A percentile compares a stretch with the other conserved stretches of the same genome.
These are phyloP conservation scores for Thamnaconus septentrionalis DNA, from an alignment of 2,113 vertebrate species.

Conservation along the genomic window DNA sequence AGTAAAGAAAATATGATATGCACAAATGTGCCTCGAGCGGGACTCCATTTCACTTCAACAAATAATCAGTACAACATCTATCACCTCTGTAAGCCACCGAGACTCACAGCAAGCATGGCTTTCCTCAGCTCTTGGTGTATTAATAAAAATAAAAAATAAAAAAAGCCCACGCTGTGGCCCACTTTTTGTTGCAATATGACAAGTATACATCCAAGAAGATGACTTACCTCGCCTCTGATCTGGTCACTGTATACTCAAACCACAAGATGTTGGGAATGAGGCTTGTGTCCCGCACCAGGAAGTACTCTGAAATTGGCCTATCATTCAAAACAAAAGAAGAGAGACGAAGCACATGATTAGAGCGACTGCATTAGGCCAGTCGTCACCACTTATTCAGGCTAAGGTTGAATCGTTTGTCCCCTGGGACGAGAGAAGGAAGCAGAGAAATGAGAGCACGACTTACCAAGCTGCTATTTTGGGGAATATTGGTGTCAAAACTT, in stretches of 20 bases:
- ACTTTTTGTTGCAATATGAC: too few relatives aligned
- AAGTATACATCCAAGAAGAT: too few relatives aligned
- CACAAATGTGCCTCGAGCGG: too few relatives aligned
- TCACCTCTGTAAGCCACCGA: too few relatives aligned
- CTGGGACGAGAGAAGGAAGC: constrained; percentile 21
- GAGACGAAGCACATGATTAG: not conserved
- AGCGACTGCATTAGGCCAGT: not conserved
- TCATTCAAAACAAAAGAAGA: not conserved
- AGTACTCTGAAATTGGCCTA: constrained; percentile 97
- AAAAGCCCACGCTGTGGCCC: too few relatives aligned
- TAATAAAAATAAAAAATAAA: too few relatives aligned
- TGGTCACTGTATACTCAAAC: constrained; percentile 98
- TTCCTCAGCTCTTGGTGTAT: too few relatives aligned
- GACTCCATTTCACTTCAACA: too few relatives aligned
- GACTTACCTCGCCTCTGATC: constrained; percentile 95
- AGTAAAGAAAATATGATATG: too few relatives aligned
- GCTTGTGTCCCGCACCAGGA: constrained; percentile 97
- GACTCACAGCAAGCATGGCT: too few relatives aligned
- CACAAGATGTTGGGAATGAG: constrained; percentile 98
- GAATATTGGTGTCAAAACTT: constrained; percentile 95
- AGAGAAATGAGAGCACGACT: constrained; percentile 54
- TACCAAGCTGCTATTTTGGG: constrained; percentile 98
- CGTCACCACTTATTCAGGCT: constrained; percentile 10
- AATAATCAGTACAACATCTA: too few relatives aligned
- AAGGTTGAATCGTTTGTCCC: constrained; percentile 13